A percentile compares a stretch with the other conserved stretches of the same genome.
These are phyloP conservation scores for Hartigia nigra DNA, from an alignment of 2,888 invertebrate species.

Conservation along the genomic window DNA sequence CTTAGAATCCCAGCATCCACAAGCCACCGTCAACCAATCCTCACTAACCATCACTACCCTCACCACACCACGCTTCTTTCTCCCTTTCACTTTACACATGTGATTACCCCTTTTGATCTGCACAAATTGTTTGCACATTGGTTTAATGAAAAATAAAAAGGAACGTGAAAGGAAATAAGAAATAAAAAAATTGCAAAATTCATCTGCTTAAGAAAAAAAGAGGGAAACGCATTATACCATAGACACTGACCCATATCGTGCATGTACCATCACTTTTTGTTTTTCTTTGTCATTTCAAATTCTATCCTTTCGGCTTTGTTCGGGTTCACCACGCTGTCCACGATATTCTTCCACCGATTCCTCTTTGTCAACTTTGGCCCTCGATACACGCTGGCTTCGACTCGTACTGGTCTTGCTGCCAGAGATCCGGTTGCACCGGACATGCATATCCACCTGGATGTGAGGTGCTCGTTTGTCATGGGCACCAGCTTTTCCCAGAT, in stretches of 20 bases:
- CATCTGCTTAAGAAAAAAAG: neutral
- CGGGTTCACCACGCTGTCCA: slow-evolving; percentile 16
- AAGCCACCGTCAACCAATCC: slow-evolving; percentile 62
- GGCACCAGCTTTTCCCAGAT: neutral
- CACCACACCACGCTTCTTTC: slow-evolving; percentile 53
- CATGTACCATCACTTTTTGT: slow-evolving; percentile 4
- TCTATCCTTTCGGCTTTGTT: slow-evolving; percentile 26
- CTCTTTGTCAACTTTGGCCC: slow-evolving; percentile 28
- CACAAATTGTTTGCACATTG: slow-evolving; percentile 20
- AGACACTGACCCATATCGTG: neutral
- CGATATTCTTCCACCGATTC: slow-evolving; percentile 16
- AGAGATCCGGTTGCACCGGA: neutral
- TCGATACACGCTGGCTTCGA: neutral
- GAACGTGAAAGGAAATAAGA: slow-evolving; percentile 2
- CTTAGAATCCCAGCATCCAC: slow-evolving; percentile 58
- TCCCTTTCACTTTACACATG: slow-evolving; percentile 23
- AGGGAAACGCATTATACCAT: neutral
- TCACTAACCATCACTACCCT: slow-evolving; percentile 53
- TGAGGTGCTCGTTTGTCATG: slow-evolving; percentile 14
- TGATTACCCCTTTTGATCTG: slow-evolving; percentile 37
- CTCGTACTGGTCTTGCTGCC: neutral
- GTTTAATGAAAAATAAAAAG: neutral
- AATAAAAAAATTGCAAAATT: neutral
- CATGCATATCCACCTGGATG: neutral
- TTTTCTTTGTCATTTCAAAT: slow-evolving; percentile 20